Base-by-base conservation (phyloP, 2,888 invertebrate genomes). In the Phaonia tiefii region DNA sequence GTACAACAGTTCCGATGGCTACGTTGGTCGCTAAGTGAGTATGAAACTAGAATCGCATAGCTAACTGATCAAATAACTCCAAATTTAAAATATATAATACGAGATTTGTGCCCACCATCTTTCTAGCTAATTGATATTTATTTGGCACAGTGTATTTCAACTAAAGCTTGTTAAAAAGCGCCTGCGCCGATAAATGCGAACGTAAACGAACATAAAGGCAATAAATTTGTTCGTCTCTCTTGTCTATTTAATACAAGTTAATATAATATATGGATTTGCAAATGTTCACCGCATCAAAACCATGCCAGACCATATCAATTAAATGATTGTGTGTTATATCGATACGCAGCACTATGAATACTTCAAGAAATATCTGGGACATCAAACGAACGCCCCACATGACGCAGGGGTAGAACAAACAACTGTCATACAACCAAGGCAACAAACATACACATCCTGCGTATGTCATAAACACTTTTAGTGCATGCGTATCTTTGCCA, bases 371-470 rank as follows among this genome's bases (percentile, higher is more conserved):
- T 75, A 79, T 71, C 56, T 75, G 67, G 72, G 46, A 20, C 54
- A 75, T 69, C 20, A 13, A 58, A 70, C 1, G 22, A 51, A 51
- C 51, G 22, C 25, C 44, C 70, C 17, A 54, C 46, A 42, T 3
- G 42, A 42, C 42, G 11, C 22, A 22, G 20, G 39, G 37, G 20
- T 17, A 10, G 10, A 20, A 26, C 42, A 39, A 71, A 71, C 67
- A 75, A 75, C 79, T 69, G 73, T 73, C 54, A 2, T 15, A 22
- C 22, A 46, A 31, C 20, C 5, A 74, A n/a, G n/a, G 20, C 10
- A 49, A 15, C 26, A 42, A 51, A n/a, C 31, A 42, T n/a, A 70
- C 31, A 42, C 44, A 80, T 77, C 51, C 74, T 80, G 76, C 46
- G 3, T 11, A 65, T 37, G 60, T 10, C 73, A 66, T 80, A 77